phyloP scores from a whole-genome alignment of 1,140 invertebrate genomes.

The Brachionus rotundiformis region DNA sequence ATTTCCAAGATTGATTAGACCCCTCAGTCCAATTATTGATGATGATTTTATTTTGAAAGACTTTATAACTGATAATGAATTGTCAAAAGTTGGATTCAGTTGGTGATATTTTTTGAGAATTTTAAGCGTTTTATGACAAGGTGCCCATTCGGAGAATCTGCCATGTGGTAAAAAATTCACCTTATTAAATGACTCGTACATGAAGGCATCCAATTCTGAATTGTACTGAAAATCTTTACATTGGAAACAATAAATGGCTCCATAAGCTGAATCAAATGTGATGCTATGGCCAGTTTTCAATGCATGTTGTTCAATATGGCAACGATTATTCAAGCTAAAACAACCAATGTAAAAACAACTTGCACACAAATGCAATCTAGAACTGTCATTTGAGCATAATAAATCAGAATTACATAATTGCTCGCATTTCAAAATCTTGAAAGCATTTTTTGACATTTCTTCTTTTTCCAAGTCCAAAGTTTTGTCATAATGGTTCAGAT shows the following conservation, averaged over 20 bases:
- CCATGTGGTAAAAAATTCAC: slow-evolving; percentile 62
- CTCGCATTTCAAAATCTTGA: slow-evolving; percentile 26
- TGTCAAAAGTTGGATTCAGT: slow-evolving; percentile 4
- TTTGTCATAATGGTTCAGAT: slow-evolving; percentile 11
- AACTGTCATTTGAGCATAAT: neutral
- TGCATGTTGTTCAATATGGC: neutral
- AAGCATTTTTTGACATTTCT: neutral
- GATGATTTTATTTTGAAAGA: neutral
- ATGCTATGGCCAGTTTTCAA: neutral
- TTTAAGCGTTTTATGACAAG: slow-evolving; percentile 66
- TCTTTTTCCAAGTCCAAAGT: neutral
- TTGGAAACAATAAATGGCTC: slow-evolving; percentile 83
- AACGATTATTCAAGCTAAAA: slow-evolving; percentile 20
- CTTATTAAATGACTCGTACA: neutral
- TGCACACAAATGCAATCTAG: slow-evolving; percentile 26
- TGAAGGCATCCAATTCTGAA: slow-evolving; percentile 66
- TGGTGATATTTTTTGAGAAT: slow-evolving; percentile 33
- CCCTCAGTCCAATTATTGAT: slow-evolving; percentile 72
- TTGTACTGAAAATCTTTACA: slow-evolving; percentile 92
- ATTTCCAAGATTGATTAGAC: slow-evolving; percentile 92
- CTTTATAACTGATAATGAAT: neutral
- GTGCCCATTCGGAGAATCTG: slow-evolving; percentile 78
- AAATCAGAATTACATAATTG: neutral
- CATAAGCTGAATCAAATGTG: slow-evolving; percentile 77
- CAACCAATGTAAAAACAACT: slow-evolving; percentile 30